Evolutionary conservation across 1,140 invertebrate species (phyloP).

Genomic region (Tigriopus japonicus): DNA sequence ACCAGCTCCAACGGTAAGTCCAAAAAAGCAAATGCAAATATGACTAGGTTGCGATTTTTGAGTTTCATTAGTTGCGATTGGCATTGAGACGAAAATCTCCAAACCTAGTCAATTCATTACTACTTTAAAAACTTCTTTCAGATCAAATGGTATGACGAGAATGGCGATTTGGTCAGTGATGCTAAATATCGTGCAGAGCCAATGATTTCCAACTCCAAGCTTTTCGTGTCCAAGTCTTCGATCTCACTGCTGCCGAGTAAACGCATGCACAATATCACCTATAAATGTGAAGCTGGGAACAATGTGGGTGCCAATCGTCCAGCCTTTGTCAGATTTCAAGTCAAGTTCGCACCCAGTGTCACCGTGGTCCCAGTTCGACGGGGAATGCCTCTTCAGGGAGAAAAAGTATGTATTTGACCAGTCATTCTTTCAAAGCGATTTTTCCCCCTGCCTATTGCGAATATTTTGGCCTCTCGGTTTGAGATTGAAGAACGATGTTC

Average conservation of each 20-base stretch:
- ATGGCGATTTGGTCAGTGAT: not conserved
- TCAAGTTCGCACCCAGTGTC: slow-evolving; percentile 2
- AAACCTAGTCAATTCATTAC: not conserved
- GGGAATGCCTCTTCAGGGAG: not conserved
- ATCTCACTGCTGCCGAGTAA: not conserved
- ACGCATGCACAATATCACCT: not conserved
- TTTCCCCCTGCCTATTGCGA: too few relatives aligned
- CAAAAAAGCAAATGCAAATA: not conserved
- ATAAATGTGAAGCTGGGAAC: slow-evolving; percentile 9
- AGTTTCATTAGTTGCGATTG: not conserved
- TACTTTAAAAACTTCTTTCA: not conserved
- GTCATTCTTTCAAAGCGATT: too few relatives aligned
- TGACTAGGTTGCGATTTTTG: not conserved
- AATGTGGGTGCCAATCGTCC: not conserved
- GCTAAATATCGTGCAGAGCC: not conserved
- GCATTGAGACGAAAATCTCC: not conserved
- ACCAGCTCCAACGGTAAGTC: not conserved
- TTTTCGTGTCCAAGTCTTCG: not conserved
- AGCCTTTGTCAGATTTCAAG: not conserved
- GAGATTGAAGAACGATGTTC: too few relatives aligned
- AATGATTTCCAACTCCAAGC: not conserved
- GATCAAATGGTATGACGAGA: slow-evolving; percentile 10
- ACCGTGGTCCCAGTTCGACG: not conserved
- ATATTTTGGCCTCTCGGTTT: too few relatives aligned
- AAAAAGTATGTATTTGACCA: slow-evolving; percentile 1